These are phyloP conservation scores for Drepana arcuata DNA, from an alignment of 1,140 invertebrate species.

Conservation along the genomic window DNA sequence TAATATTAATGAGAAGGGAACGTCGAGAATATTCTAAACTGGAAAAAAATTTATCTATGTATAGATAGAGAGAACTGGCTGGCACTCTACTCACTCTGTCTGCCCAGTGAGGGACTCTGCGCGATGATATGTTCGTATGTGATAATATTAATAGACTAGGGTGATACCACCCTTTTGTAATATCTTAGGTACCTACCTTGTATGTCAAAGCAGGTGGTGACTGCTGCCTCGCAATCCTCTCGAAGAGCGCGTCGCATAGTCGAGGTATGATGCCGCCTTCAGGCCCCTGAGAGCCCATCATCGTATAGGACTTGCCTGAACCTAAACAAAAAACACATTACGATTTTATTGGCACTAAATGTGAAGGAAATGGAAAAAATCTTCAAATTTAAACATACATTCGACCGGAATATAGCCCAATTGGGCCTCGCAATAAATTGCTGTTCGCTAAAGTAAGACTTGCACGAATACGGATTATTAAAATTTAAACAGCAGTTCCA, in stretches of 20 bases:
- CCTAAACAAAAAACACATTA: slow-evolving; percentile 74
- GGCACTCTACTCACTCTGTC: too few relatives aligned
- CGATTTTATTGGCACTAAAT: background rate
- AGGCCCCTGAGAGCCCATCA: slow-evolving; percentile 91
- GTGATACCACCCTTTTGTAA: too few relatives aligned
- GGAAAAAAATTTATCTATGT: too few relatives aligned
- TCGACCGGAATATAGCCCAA: background rate
- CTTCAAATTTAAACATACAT: too few relatives aligned
- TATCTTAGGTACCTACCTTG: slow-evolving; percentile 72
- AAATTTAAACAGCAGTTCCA: background rate
- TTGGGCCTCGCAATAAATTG: too few relatives aligned
- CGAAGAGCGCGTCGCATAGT: slow-evolving; percentile 95
- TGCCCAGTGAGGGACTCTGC: too few relatives aligned
- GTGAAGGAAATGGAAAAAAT: too few relatives aligned
- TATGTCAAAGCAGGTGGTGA: slow-evolving; percentile 83
- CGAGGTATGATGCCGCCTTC: slow-evolving; percentile 96
- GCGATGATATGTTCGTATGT: too few relatives aligned
- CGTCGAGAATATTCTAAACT: too few relatives aligned
- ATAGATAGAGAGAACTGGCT: too few relatives aligned
- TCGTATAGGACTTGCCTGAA: slow-evolving; percentile 98
- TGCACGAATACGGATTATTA: background rate
- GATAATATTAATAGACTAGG: too few relatives aligned
- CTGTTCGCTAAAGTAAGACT: background rate
- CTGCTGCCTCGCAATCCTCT: slow-evolving; percentile 86
- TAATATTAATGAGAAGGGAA: too few relatives aligned